Evolutionary conservation across 2,797 vertebrate species (phyloP), one percentile per base, ranked within the genome.

Genomic region (Corythornis leucogaster): DNA sequence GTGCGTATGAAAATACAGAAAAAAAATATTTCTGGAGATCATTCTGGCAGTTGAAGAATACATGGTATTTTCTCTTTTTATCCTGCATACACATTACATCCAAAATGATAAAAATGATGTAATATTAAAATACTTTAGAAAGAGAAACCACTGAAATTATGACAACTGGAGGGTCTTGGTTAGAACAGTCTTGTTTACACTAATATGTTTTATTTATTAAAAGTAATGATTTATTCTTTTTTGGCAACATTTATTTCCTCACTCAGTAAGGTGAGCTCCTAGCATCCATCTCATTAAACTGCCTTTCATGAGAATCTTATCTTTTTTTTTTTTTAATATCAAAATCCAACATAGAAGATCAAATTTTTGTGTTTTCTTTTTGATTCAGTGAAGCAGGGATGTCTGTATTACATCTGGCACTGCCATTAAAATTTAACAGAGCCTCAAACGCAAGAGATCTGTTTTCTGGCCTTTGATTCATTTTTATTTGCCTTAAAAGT

Each of bases 401-500:
- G n/a, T 83, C 91, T 93, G 80, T 8, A 24, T 50, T 89, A 40
- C 46, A 90, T 95, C 92, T 74, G 78, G 30, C 26, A 69, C 63
- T 59, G 54, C 75, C 69, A 73, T 87, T 95, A 95, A 96, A 90
- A 90, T 94, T 87, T 86, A 96, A 95, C 58, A 93, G 80, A 87
- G 42, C 33, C 55, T 85, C 67, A 94, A 90, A 93, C 89, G 63
- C 87, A 84, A 95, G 57, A 58, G 51, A 57, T 67, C 35, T 40
- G 45, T 89, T 93, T 85, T 74, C 61, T 87, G 38, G 45, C 35
- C 94, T 96, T 91, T 77, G 16, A 93, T 92, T 90, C 25, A 86
- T 90, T 97, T 96, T 95, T 71, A 90, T 87, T 92, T 95, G 73
- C 90, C 87, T 92, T 80, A 93, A 96, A 87, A 87, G 57, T 90